Base-by-base conservation (phyloP, 2,797 vertebrate genomes). In the Eupleurogrammus muticus region DNA sequence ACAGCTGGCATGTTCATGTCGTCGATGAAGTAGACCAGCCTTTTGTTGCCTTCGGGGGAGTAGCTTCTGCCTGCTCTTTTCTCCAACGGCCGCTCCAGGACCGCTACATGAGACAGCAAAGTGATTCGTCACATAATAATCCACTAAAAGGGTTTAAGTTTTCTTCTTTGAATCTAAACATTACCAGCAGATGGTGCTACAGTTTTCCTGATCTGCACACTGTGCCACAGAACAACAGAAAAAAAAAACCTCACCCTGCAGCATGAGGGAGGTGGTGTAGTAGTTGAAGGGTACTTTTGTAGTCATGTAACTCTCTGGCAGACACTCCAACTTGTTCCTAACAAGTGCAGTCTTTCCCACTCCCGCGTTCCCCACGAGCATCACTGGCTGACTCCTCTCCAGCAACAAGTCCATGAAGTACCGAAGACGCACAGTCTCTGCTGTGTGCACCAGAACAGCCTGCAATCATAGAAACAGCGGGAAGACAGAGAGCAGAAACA, bases 351-450 rank as follows among this genome's bases (percentile, higher is more conserved):
- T 92, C 92, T 96, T 96, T 53, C 94, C 95, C 79, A 94, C 93
- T 85, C 94, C 91, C 0, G 93, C 87, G 23, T 89, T 94, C 81
- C 95, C 95, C 53, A 94, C 92, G 46, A 96, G 90, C 93, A 96
- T 95, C 51, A 96, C 59, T 2, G 92, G 93, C 68, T 95, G 95
- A 78, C 91, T 90, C 80, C 90, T 93, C 73, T 90, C 82, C 75
- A 96, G 77, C 61, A 97, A 90, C 87, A 96, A 89, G 86, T 95
- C 87, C 81, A 90, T 75, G 66, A 96, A 96, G 85, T 94, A 96
- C 11, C 80, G 80, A 63, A 97, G 89, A 79, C 81, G 28, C 48
- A 92, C 77, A 12, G 92, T 95, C 83, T 96, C 94, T 74, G 94
- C 88, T 40, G 93, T 94, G 75, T 92, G 95, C 72, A 96, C 92